Conservation (phyloP, 2,113 vertebrate genomes). For the Manacus vitellinus region DNA sequence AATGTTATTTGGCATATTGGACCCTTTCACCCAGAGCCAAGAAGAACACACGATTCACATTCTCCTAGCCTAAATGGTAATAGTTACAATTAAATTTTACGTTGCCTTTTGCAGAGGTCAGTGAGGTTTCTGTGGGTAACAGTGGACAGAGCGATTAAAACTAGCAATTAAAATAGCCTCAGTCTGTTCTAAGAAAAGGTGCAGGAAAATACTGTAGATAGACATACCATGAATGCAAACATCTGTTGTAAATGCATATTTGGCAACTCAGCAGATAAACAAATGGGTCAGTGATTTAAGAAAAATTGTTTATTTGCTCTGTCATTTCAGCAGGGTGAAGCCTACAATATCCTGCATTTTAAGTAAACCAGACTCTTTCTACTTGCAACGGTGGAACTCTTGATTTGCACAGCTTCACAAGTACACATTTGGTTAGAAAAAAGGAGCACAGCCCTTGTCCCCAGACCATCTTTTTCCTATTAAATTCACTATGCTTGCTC, state of each 20-base stretch:
- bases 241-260: not conserved
- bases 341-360: not conserved
- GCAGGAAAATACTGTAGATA: not conserved
- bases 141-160: not conserved
- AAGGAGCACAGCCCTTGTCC: not conserved
- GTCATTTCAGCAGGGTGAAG: conserved; percentile 23
- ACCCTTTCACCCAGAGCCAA: not conserved
- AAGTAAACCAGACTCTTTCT: not conserved
- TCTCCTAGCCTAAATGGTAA: not conserved
- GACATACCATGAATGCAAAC: not conserved
- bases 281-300: conserved; percentile 19
- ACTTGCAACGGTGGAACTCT: not conserved
- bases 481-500: conserved; percentile 37
- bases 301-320: conserved; percentile 32
- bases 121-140: not conserved
- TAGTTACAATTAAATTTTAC: conserved; percentile 9
- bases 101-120: conserved; percentile 21
- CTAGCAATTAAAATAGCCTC: not conserved
- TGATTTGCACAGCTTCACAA: not conserved
- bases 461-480: conserved; percentile 40
- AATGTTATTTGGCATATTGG: not conserved
- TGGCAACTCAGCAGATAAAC: conserved; percentile 25
- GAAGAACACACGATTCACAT: not conserved
- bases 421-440: not conserved
- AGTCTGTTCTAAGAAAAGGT: not conserved